A percentile compares a stretch with the other conserved stretches of the same genome.
Evolutionary conservation across 2,888 invertebrate genomes (phyloP).

Genomic region (Leucophenga maculata): DNA sequence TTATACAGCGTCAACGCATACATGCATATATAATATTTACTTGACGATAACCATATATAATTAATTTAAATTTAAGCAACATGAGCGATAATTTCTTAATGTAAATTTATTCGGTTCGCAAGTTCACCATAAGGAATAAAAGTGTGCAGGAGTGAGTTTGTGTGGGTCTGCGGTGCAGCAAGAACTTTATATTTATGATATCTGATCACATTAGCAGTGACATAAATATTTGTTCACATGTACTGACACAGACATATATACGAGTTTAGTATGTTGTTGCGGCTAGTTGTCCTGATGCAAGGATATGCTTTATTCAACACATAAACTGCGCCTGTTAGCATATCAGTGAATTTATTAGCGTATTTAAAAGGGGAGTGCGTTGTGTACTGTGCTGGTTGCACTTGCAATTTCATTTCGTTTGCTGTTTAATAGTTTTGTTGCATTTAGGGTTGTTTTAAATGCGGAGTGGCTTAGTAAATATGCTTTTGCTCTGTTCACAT

Average conservation of each 20-base stretch:
- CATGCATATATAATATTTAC: slow-evolving; percentile 38
- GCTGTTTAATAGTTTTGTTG: background rate
- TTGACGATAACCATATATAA: slow-evolving; percentile 54
- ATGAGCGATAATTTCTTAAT: slow-evolving; percentile 54
- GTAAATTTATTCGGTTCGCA: slow-evolving; percentile 42
- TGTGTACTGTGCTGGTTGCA: no score
- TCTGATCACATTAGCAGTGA: no score
- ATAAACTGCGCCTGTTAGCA: slow-evolving; percentile 7
- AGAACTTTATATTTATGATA: no score
- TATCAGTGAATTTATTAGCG: background rate
- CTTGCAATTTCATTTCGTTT: background rate
- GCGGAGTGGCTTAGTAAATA: no score
- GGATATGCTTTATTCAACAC: no score
- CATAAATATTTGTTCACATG: no score
- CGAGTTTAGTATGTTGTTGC: no score
- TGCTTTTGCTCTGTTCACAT: no score
- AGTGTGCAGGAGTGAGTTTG: background rate
- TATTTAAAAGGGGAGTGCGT: no score
- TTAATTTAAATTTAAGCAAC: slow-evolving; percentile 61
- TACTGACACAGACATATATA: background rate
- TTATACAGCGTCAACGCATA: background rate
- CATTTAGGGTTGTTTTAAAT: background rate
- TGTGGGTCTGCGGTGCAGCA: slow-evolving; percentile 7
- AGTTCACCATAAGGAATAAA: background rate
- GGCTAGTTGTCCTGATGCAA: no score